Base-by-base conservation (phyloP, 2,113 vertebrate genomes). In the Pedetes capensis region DNA sequence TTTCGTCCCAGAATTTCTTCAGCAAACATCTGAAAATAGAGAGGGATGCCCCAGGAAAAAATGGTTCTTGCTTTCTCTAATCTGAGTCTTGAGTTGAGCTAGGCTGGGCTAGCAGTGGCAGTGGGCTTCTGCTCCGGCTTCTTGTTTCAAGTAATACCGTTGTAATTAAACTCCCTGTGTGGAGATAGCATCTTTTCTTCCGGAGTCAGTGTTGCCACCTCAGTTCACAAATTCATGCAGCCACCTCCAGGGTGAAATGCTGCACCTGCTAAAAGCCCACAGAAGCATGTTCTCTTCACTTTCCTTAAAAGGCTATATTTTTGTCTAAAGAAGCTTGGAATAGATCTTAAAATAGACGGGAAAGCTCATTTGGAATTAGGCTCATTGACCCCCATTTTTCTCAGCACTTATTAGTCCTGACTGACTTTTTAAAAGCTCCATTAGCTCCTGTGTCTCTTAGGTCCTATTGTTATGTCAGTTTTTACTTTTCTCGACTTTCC, bases 261-360 rank as follows among this genome's bases (percentile, higher is more conserved):
- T 64, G 89, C 92, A 93, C 80, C 87, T 93, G 68, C 94, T 91
- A 76, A 89, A 92, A 92, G 63, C 89, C 91, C 80, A 84, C 64
- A 1, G 74, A 93, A 82, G 59, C 80, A 57, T 81, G 39, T 92
- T 97, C 92, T 87, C 84, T 71, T 55, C 93, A 84, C 76, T 95
- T 93, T 75, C 94, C 93, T 94, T 94, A 94, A 97, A 97, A 97
- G 94, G 96, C 80, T 95, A 72, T 47, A 71, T 95, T 95, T 94
- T 76, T 91, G 53, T 57, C 71, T 69, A 51, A 81, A 80, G 64
- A 96, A 72, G 34, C 94, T 97, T 87, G 83, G 16, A 66, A 39
- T 80, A 85, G 37, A 53, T 69, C 87, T 95, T 96, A 91, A 96
- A 96, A 95, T 95, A 97, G 57, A 82, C 88, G 49, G 44, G 51